Evolutionary conservation across 2,113 vertebrate genomes (phyloP).

Genomic region (Proterorhinus semilunaris): DNA sequence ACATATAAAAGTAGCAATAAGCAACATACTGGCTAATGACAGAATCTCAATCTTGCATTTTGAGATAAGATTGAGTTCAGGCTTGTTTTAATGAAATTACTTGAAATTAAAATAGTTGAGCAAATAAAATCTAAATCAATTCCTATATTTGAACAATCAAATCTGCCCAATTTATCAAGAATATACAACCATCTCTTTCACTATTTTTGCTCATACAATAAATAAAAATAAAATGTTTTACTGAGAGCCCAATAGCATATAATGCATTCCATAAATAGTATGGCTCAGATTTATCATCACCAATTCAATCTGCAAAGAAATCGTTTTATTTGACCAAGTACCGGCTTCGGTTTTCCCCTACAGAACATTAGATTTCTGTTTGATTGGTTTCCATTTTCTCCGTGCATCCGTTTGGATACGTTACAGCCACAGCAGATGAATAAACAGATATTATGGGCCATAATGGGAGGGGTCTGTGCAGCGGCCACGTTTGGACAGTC

Average conservation of each 20-base stretch:
- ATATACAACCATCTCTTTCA: too few relatives aligned
- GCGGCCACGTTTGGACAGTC: constrained; percentile 4
- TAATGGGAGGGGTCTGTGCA: not conserved
- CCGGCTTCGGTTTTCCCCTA: not conserved
- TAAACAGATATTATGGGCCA: not conserved
- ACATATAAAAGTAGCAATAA: too few relatives aligned
- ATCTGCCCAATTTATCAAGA: too few relatives aligned
- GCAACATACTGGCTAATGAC: too few relatives aligned
- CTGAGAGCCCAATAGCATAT: not conserved
- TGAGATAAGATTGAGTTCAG: too few relatives aligned
- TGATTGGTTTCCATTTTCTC: constrained; percentile 4
- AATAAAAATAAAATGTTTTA: not conserved
- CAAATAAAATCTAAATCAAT: too few relatives aligned
- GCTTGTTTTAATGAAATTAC: too few relatives aligned
- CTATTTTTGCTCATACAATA: too few relatives aligned
- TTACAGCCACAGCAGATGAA: not conserved
- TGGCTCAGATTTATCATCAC: not conserved
- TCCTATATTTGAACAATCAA: too few relatives aligned
- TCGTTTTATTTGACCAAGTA: not conserved
- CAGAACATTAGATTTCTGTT: not conserved
- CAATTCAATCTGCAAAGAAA: constrained; percentile 2
- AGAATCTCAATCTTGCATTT: too few relatives aligned
- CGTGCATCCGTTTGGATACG: not conserved
- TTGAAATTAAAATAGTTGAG: too few relatives aligned
- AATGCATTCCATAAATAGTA: not conserved